phyloP scores from a whole-genome alignment of 2,113 vertebrate genomes.

The Hippocampus barbouri region DNA sequence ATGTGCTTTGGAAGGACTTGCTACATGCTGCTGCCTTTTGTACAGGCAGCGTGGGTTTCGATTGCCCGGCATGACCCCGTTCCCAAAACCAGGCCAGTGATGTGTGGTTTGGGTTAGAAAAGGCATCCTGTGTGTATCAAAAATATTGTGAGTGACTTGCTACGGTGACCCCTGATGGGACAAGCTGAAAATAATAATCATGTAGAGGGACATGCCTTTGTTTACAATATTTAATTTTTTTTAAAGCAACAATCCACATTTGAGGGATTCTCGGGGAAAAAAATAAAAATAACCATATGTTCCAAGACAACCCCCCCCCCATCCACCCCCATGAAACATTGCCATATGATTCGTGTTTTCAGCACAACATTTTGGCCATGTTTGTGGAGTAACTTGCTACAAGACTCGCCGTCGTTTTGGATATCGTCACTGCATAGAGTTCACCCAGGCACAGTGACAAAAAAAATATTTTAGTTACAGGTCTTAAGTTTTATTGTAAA shows the following conservation, averaged over 20 bases:
- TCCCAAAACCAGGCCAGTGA: too few relatives aligned
- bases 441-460: background rate
- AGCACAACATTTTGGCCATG: background rate
- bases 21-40: background rate
- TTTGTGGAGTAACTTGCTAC: background rate
- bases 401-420: background rate
- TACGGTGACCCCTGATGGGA: background rate
- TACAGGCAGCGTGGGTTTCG: background rate
- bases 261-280: background rate
- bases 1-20: background rate
- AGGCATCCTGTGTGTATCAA: background rate
- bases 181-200: background rate
- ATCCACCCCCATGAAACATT: background rate
- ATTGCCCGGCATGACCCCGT: background rate
- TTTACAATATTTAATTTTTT: background rate
- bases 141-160: background rate
- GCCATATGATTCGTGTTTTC: background rate
- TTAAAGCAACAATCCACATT: background rate
- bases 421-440: background rate
- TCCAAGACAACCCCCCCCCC: background rate
- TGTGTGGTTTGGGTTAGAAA: background rate
- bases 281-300: background rate
- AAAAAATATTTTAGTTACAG: background rate
- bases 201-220: background rate
- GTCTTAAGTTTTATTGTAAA: constrained; percentile 13